These are phyloP conservation scores for Stenodera caucasica DNA, from an alignment of 2,888 invertebrate species.

Conservation along the genomic window DNA sequence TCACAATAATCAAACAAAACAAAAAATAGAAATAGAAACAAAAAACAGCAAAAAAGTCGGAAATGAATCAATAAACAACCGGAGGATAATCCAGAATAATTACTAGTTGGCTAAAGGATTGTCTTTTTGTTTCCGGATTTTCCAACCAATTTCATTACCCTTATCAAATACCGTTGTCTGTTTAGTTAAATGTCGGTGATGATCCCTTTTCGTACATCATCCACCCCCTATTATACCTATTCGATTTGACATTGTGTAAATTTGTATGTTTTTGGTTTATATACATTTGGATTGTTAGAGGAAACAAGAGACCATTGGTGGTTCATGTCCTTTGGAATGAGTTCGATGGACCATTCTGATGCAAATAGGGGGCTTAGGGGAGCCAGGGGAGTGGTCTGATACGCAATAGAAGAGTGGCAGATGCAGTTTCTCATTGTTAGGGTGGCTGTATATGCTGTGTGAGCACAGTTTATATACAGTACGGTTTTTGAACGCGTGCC, in stretches of 20 bases:
- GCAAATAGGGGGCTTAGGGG: slow-evolving; percentile 46
- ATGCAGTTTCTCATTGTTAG: slow-evolving; percentile 45
- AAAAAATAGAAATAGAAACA: not conserved
- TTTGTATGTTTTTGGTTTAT: not conserved
- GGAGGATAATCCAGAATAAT: not conserved
- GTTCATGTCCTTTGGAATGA: slow-evolving; percentile 10
- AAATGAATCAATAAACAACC: not conserved
- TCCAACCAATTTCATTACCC: not conserved
- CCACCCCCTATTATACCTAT: not conserved
- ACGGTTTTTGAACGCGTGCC: slow-evolving; percentile 30
- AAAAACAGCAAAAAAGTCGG: not conserved
- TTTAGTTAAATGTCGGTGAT: not conserved
- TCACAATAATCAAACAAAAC: not conserved
- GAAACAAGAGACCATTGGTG: slow-evolving; percentile 4
- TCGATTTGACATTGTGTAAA: not conserved
- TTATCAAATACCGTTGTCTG: not conserved
- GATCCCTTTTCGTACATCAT: not conserved
- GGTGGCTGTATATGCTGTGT: slow-evolving; percentile 30
- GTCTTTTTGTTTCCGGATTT: not conserved
- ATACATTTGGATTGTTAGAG: not conserved
- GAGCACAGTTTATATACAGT: slow-evolving; percentile 13
- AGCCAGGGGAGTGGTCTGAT: slow-evolving; percentile 30
- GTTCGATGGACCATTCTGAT: slow-evolving; percentile 42
- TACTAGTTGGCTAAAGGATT: not conserved
- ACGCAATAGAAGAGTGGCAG: slow-evolving; percentile 36